Base-by-base conservation (phyloP, 2,113 vertebrate species). In the Irena cyanogastra region DNA sequence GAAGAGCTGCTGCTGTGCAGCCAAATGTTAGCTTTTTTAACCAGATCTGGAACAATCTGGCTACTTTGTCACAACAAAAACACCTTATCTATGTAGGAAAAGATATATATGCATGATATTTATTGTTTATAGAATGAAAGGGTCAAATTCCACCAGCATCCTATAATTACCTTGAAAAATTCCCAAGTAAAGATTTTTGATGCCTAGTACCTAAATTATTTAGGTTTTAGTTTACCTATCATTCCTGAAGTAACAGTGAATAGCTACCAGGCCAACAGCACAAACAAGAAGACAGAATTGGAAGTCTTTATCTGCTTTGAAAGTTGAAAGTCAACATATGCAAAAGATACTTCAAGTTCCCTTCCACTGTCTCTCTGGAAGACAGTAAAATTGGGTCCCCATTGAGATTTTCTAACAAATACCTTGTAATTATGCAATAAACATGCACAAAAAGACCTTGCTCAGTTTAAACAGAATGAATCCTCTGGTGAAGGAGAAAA, bases 21-120 rank as follows among this genome's bases (percentile, higher is more conserved):
- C 79, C 90, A 95, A 97, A 96, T 90, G 87, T 93, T 79, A 95
- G 70, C 64, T 96, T 97, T 86, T 94, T 89, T 72, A 49, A 88
- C 87, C 85, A 90, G 87, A 96, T 94, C 93, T 86, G 90, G 95
- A 95, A 94, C 92, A 93, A 95, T 93, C 83, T 96, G 87, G 78
- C 94, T 92, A 95, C 87, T 95, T 84, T 78, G 80, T 91, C 74
- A 95, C 57, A 93, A 93, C 57, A 94, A 78, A 96, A 86, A 94
- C 17, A 35, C 31, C 44, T 82, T 50, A 35, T 61, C 49, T 54
- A 9, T 17, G 50, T 39, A 85, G 18, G 24, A 27, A 81, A 5
- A 11, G 54, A 66, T 70, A 72, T 20, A 69, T 6, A 80, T 87
- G n/a, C 74, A 71, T 3, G 7, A 5, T 31, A 56, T 56, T 89